phyloP scores from a whole-genome alignment of 2,113 vertebrate genomes.

The Hassar affinis region DNA sequence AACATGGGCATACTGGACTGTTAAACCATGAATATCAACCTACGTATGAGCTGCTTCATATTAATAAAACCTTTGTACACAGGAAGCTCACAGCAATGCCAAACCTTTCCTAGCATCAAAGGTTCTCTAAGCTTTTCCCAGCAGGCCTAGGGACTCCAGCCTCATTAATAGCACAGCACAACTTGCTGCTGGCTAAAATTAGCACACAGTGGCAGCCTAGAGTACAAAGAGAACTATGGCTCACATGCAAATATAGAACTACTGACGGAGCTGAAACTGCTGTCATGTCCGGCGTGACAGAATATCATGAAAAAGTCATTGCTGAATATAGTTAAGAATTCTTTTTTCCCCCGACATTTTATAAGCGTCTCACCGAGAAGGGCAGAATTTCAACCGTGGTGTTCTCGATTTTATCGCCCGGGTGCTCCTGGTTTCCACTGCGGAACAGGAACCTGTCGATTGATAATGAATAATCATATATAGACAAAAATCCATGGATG shows the following conservation, averaged over 20 bases:
- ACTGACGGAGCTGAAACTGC: neutral
- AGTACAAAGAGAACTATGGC: neutral
- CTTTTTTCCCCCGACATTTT: neutral
- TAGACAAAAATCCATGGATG: neutral
- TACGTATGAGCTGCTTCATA: neutral
- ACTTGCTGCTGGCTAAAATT: conserved; percentile 40
- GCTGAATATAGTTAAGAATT: neutral
- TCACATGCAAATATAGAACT: neutral
- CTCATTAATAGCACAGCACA: conserved; percentile 30
- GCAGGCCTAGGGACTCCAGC: conserved; percentile 10
- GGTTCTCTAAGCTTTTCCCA: conserved; percentile 23
- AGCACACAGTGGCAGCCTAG: conserved; percentile 1
- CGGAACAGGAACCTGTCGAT: conserved; percentile 89
- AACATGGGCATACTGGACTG: neutral
- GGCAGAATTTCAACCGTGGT: conserved; percentile 93
- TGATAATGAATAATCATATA: conserved; percentile 34
- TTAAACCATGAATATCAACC: neutral
- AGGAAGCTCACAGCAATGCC: neutral
- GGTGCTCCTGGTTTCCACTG: conserved; percentile 95
- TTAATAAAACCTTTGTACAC: neutral
- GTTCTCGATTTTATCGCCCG: conserved; percentile 90
- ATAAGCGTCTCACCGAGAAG: conserved; percentile 76
- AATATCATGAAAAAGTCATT: conserved; percentile 4
- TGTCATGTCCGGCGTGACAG: conserved; percentile 8
- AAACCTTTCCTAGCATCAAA: conserved; percentile 6